Base-by-base conservation (phyloP, 2,797 vertebrate genomes). In the Echiichthys vipera region DNA sequence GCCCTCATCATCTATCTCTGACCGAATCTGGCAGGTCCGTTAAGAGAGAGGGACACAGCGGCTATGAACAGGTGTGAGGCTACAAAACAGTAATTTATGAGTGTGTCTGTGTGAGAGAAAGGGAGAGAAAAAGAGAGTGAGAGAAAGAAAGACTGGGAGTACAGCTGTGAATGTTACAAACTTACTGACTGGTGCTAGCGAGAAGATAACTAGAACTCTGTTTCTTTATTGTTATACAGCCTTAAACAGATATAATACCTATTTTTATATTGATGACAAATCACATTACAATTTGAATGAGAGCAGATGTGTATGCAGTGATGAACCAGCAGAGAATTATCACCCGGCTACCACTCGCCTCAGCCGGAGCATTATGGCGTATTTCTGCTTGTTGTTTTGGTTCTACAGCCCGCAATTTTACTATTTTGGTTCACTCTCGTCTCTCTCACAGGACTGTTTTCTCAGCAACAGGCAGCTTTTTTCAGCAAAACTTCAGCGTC, bases 1-100 rank as follows among this genome's bases (percentile, higher is more conserved):
- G 47, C 61, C 61, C 67, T 78, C 54, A 45, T 65, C 69, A 84
- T 80, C 68, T 42, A 78, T 78, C 65, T 72, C 71, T 74, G 65
- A 85, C 78, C 76, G 54, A 71, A 68, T 74, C 72, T 49, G 73
- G 25, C 74, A 75, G 80, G 46, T 87, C 74, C 9, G 37, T 75
- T 61, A 68, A 25, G 69, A 70, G 24, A 59, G 39, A 71, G 50
- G 47, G 58, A 81, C 47, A 32, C 40, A 32, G 61, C n/a, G 15
- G 61, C 64, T 58, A 32, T 42, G 42, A 79, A 47, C 73, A 74
- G 55, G 67, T 76, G 68, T 62, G 74, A 64, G 4, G 50, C 53
- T 65, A 34, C 59, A 59, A 69, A 36, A 25, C 49, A 63, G 37
- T 4, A 18, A 63, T 81, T 65, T 71, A 65, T 55, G 49, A 56